Percentiles rank a stretch among this genome's conserved stretches.
Evolutionary conservation across 2,888 invertebrate species (phyloP).

Genomic region (Pristionchus entomophagus): DNA sequence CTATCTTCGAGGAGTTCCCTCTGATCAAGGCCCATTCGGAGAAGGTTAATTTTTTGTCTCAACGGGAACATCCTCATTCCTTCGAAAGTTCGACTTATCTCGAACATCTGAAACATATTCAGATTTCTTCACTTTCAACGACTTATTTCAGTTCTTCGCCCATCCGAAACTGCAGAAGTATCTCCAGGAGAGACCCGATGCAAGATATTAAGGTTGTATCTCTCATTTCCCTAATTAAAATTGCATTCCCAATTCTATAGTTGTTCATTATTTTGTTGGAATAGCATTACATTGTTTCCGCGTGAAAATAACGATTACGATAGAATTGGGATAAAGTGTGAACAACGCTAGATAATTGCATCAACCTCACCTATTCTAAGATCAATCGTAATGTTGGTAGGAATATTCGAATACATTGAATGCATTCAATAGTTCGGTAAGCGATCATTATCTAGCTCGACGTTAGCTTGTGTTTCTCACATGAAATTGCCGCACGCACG

Average conservation of each 20-base stretch:
- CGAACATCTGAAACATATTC: neutral
- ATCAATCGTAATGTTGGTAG: too few relatives aligned
- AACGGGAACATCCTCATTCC: neutral
- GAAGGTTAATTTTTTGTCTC: neutral
- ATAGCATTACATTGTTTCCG: neutral
- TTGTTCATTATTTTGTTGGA: neutral
- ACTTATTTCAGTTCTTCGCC: neutral
- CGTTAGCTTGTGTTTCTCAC: too few relatives aligned
- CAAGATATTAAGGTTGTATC: too few relatives aligned
- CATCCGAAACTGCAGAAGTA: neutral
- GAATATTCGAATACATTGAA: too few relatives aligned
- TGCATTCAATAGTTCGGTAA: too few relatives aligned
- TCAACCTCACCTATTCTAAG: too few relatives aligned
- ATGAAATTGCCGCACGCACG: too few relatives aligned
- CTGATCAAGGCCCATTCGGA: neutral
- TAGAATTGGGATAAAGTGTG: neutral
- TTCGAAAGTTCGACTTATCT: neutral
- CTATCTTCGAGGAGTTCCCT: conserved; percentile 18
- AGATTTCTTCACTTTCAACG: too few relatives aligned
- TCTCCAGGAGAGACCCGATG: neutral
- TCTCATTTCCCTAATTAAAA: too few relatives aligned
- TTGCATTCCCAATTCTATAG: neutral
- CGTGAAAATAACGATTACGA: neutral
- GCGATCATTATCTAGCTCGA: too few relatives aligned
- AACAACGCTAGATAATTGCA: neutral